Evolutionary conservation across 2,797 vertebrate species (phyloP).

Genomic region (Sebastes cheni): DNA sequence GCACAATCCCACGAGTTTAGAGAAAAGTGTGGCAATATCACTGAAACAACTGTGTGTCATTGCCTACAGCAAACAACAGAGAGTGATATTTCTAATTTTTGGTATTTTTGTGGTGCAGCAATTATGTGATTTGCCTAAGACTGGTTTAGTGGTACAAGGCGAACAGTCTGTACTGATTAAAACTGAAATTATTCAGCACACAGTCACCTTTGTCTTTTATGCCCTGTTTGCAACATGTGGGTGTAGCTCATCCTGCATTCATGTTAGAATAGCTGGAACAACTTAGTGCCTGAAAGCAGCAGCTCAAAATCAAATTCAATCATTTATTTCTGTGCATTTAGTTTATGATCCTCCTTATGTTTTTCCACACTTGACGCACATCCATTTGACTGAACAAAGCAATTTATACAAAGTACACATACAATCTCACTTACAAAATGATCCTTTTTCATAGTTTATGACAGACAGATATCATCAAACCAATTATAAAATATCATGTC

Average conservation of each 20-base stretch:
- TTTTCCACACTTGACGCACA: neutral
- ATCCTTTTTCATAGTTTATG: neutral
- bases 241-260: neutral
- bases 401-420: neutral
- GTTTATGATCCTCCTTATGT: neutral
- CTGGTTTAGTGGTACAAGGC: neutral
- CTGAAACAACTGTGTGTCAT: constrained; percentile 22
- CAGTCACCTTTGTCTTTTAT: constrained; percentile 6
- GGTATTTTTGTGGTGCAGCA: neutral
- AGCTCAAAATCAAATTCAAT: neutral
- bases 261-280: neutral
- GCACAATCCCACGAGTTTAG: constrained; percentile 33
- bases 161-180: neutral
- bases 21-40: constrained; percentile 24
- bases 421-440: neutral
- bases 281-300: neutral
- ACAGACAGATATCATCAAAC: neutral
- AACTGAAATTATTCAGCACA: neutral
- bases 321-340: neutral
- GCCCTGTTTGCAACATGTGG: neutral
- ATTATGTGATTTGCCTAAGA: neutral
- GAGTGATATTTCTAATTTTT: neutral
- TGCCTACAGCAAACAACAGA: neutral
- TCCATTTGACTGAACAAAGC: neutral
- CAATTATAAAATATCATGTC: neutral